Conservation (phyloP, 1,140 invertebrate genomes). For the Antheraea pernyi region DNA sequence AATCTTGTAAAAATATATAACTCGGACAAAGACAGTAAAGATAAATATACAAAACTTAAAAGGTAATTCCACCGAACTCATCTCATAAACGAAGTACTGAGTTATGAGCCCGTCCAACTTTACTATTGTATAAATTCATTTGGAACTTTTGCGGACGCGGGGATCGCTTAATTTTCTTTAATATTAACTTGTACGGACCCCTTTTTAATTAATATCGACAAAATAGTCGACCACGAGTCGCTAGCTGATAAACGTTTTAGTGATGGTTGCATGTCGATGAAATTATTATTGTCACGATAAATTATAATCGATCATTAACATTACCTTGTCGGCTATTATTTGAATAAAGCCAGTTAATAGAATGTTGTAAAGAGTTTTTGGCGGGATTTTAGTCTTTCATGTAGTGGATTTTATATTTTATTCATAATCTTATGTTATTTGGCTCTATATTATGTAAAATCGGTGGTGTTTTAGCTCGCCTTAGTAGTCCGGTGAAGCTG, state of each 20-base stretch:
- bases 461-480: too few species aligned
- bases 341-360: too few species aligned
- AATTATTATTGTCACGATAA: constrained; percentile 1
- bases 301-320: neutral
- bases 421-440: too few species aligned
- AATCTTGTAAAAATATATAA: too few species aligned
- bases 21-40: neutral
- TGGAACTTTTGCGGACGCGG: constrained; percentile 49
- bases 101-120: constrained; percentile 23
- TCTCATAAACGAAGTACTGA: constrained; percentile 25
- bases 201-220: constrained; percentile 79
- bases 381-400: too few species aligned
- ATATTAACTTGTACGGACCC: constrained; percentile 74
- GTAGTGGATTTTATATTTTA: too few species aligned
- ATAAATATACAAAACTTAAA: constrained; percentile 14
- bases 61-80: constrained; percentile 13
- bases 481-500: too few species aligned
- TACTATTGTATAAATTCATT: constrained; percentile 70
- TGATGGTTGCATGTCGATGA: constrained; percentile 31
- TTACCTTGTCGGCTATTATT: too few species aligned
- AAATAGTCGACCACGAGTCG: constrained; percentile 69
- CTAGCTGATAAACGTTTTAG: constrained; percentile 55
- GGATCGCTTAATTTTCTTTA: constrained; percentile 78
- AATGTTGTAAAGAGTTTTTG: too few species aligned
- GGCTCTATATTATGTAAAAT: too few species aligned